A percentile compares a stretch with the other conserved stretches of the same genome.
Conservation (phyloP, 2,888 invertebrate species). For the Meloe dianella region DNA sequence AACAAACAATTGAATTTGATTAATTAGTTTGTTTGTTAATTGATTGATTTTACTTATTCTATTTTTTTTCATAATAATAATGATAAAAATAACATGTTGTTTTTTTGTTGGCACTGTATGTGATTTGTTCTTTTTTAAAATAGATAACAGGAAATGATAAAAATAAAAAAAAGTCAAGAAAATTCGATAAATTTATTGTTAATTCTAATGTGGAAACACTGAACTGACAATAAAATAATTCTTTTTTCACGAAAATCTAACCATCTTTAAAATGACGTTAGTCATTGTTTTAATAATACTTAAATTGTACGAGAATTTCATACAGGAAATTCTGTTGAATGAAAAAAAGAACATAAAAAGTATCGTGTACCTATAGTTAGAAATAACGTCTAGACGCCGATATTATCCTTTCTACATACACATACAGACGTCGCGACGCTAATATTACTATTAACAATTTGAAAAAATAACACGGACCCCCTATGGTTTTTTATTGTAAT, state of each 20-base stretch:
- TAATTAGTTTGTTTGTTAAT: too few relatives aligned
- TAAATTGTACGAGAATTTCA: not conserved
- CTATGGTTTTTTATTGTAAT: not conserved
- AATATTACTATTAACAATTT: not conserved
- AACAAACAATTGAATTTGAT: too few relatives aligned
- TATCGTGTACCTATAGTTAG: conserved; percentile 11
- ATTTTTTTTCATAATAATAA: too few relatives aligned
- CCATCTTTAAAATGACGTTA: too few relatives aligned
- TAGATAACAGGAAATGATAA: not conserved
- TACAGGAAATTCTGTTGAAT: not conserved
- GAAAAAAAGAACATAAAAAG: not conserved
- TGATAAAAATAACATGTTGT: too few relatives aligned
- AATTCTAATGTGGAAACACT: not conserved
- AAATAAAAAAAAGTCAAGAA: not conserved
- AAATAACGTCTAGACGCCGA: conserved; percentile 9
- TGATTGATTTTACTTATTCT: too few relatives aligned
- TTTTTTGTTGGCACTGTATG: too few relatives aligned
- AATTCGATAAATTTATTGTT: not conserved
- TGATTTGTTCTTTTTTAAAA: too few relatives aligned
- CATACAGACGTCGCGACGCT: conserved; percentile 7
- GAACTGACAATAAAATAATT: not conserved
- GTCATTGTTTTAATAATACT: too few relatives aligned
- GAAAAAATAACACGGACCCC: not conserved
- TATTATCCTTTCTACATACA: not conserved
- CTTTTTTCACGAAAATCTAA: not conserved